Evolutionary conservation across 2,888 invertebrate species (phyloP).

Genomic region (Gisinianus flammeolus): DNA sequence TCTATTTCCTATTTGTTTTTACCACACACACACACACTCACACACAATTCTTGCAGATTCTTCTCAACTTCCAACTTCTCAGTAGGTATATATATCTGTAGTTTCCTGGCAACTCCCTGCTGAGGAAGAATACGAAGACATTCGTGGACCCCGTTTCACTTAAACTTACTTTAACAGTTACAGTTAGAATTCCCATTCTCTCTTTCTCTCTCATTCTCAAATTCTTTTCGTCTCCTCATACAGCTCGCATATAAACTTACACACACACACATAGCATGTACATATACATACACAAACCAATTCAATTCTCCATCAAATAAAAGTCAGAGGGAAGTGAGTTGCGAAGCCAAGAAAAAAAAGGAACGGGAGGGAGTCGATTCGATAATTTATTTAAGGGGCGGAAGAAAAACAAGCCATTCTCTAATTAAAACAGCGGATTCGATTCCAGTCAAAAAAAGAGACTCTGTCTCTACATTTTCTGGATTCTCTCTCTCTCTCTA

Average conservation of each 20-base stretch:
- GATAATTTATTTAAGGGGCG: constrained; percentile 45
- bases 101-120: neutral
- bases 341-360: constrained; percentile 15
- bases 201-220: neutral
- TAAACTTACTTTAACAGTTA: neutral
- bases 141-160: too few species aligned
- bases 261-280: neutral
- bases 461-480: neutral
- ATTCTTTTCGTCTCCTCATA: neutral
- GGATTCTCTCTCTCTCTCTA: neutral
- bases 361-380: constrained; percentile 22
- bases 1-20: neutral
- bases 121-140: too few species aligned
- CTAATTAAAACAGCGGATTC: constrained; percentile 43
- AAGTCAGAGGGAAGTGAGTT: constrained; percentile 21
- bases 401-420: constrained; percentile 45
- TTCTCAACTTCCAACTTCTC: too few species aligned
- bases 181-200: neutral
- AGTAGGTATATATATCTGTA: too few species aligned
- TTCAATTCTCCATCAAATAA: constrained; percentile 27
- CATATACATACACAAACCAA: constrained; percentile 6
- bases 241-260: neutral
- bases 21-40: neutral
- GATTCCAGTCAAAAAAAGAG: neutral
- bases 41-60: too few species aligned